phyloP scores from a whole-genome alignment of 2,797 vertebrate genomes.

The Amphiprion clarkii region DNA sequence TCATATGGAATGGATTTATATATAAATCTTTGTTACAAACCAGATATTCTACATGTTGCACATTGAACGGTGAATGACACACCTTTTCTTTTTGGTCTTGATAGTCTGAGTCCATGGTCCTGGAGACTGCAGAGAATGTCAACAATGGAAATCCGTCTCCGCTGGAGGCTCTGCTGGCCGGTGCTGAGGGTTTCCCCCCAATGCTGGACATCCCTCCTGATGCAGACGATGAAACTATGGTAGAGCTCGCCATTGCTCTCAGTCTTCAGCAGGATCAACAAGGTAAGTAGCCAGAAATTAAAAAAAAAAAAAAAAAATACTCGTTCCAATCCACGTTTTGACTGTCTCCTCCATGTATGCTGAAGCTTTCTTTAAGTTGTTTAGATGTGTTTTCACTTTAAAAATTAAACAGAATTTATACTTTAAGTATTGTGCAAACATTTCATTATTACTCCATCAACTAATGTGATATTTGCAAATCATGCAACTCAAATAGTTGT shows the following conservation, averaged over 20 bases:
- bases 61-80: slow-evolving; percentile 1
- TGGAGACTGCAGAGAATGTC: slow-evolving; percentile 96
- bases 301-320: background rate
- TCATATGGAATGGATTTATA: too few species aligned
- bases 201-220: slow-evolving; percentile 99
- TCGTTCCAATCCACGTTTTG: background rate
- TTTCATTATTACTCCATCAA: too few species aligned
- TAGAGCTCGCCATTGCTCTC: slow-evolving; percentile 96
- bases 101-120: slow-evolving; percentile 98
- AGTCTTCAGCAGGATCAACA: slow-evolving; percentile 99
- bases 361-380: too few species aligned
- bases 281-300: slow-evolving; percentile 80
- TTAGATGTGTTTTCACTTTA: too few species aligned
- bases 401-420: too few species aligned
- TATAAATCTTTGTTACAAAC: background rate
- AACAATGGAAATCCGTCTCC: slow-evolving; percentile 99
- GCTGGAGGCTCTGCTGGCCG: slow-evolving; percentile 96
- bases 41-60: background rate
- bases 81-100: slow-evolving; percentile 28
- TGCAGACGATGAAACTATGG: slow-evolving; percentile 99
- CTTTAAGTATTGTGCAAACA: too few species aligned
- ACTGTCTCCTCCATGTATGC: too few species aligned
- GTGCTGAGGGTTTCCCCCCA: slow-evolving; percentile 97
- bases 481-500: too few species aligned
- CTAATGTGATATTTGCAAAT: too few species aligned